phyloP scores from a whole-genome alignment of 2,888 invertebrate species.

The Rhagonycha fulva region DNA sequence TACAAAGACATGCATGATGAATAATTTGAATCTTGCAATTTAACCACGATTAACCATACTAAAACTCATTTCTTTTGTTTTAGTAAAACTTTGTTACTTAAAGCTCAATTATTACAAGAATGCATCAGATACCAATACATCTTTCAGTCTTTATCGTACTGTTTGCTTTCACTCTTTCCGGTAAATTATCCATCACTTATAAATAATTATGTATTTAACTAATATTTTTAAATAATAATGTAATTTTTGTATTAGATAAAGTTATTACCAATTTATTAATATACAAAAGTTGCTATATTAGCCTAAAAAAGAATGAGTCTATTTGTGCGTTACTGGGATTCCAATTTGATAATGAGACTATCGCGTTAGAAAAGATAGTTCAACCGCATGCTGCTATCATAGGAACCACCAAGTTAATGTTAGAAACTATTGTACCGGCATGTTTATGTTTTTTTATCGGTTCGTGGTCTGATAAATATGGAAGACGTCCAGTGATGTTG shows the following conservation, averaged over 20 bases:
- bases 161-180: neutral
- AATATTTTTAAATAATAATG: neutral
- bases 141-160: neutral
- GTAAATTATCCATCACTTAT: too few species aligned
- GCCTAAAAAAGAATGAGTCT: constrained; percentile 60
- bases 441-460: constrained; percentile 73
- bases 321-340: constrained; percentile 64
- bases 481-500: constrained; percentile 70
- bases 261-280: constrained; percentile 70
- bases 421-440: constrained; percentile 71
- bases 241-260: constrained; percentile 52
- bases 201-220: neutral
- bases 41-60: too few species aligned
- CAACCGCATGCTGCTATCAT: constrained; percentile 71
- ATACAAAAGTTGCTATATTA: constrained; percentile 69
- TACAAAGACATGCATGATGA: neutral
- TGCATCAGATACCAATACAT: neutral
- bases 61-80: neutral
- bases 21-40: neutral
- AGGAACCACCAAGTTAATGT: constrained; percentile 63
- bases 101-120: neutral
- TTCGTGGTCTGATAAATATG: constrained; percentile 81
- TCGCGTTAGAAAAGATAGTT: constrained; percentile 60
- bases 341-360: constrained; percentile 60
- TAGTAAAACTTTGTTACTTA: neutral